phyloP scores from a whole-genome alignment of 2,888 invertebrate species.

The Eupithecia vulgata region DNA sequence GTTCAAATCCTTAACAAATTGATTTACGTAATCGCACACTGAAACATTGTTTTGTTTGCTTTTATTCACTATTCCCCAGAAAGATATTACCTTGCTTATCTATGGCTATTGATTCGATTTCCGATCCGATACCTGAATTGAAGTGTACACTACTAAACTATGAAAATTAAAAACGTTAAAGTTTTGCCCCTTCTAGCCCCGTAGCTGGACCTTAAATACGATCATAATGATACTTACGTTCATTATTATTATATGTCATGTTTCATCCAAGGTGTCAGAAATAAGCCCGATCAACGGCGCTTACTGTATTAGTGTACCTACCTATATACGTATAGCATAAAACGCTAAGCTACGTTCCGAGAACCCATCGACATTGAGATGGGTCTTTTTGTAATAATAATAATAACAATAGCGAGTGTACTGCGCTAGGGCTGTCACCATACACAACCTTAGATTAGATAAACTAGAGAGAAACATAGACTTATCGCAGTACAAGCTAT shows the following conservation, averaged over 20 bases:
- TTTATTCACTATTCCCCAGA: not conserved
- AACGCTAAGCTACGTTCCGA: conserved; percentile 61
- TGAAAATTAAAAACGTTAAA: too few relatives aligned
- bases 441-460: not conserved
- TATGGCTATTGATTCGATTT: not conserved
- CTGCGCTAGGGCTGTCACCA: conserved; percentile 60
- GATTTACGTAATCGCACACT: not conserved
- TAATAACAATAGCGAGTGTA: conserved; percentile 58
- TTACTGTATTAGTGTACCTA: too few relatives aligned
- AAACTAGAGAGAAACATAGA: not conserved
- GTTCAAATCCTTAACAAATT: not conserved
- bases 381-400: conserved; percentile 82
- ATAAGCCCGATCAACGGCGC: conserved; percentile 74
- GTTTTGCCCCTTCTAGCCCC: not conserved
- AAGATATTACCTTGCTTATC: not conserved
- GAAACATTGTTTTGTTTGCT: not conserved
- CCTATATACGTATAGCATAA: conserved; percentile 48
- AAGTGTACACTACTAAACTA: too few relatives aligned
- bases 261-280: conserved; percentile 80
- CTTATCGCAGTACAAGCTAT: not conserved
- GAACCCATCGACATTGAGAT: conserved; percentile 80
- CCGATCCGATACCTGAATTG: too few relatives aligned
- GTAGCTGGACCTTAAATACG: conserved; percentile 13
- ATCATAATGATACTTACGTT: conserved; percentile 30
- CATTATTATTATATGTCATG: conserved; percentile 73